Evolutionary conservation across 2,888 invertebrate species (phyloP).

Genomic region (Scaeva pyrastri): DNA sequence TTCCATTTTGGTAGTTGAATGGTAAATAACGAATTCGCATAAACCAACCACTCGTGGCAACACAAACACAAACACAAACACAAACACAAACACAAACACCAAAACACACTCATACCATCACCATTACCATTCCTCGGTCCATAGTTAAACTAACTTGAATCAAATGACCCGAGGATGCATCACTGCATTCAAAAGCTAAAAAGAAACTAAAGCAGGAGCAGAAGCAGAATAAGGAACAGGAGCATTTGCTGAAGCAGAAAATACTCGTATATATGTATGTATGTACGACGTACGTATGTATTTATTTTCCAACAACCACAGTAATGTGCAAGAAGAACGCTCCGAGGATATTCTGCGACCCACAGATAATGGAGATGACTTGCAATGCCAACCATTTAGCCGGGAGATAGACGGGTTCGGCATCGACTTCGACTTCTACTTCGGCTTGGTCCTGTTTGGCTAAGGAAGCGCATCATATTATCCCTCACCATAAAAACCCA

Average conservation of each 20-base stretch:
- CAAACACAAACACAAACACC: no score
- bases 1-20: conserved; percentile 65
- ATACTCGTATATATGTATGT: no score
- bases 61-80: conserved; percentile 22
- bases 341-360: conserved; percentile 21
- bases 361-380: conserved; percentile 68
- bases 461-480: conserved; percentile 5
- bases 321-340: conserved; percentile 44
- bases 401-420: background rate
- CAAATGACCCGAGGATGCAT: conserved; percentile 71
- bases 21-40: conserved; percentile 55
- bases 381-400: conserved; percentile 2
- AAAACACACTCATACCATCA: no score
- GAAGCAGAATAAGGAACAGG: background rate
- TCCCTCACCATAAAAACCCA: conserved; percentile 1
- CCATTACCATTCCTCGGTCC: background rate
- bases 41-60: conserved; percentile 38
- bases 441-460: conserved; percentile 7
- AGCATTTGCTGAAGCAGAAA: no score
- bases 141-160: conserved; percentile 46
- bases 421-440: no score
- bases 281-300: no score
- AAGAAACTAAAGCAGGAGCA: background rate
- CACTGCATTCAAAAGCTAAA: conserved; percentile 47
- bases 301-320: conserved; percentile 33